These are phyloP conservation scores for Philaenus spumarius DNA, from an alignment of 1,140 invertebrate species.

Conservation along the genomic window DNA sequence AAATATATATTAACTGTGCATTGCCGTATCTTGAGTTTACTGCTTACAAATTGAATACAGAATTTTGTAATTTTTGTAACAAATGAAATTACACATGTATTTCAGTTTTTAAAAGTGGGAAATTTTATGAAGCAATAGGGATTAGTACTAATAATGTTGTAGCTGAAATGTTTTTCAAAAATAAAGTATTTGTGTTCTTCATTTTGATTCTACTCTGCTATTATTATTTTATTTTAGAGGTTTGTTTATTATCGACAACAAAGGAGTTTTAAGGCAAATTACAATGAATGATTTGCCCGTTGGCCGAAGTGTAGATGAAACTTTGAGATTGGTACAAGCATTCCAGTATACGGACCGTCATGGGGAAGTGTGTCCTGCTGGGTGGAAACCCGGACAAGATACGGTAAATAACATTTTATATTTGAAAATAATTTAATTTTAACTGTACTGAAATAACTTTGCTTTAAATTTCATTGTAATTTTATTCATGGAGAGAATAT, in stretches of 20 bases:
- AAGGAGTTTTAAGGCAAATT: constrained; percentile 55
- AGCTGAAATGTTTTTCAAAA: no score
- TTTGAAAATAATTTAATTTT: not conserved
- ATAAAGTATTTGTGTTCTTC: no score
- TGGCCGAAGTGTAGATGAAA: constrained; percentile 59
- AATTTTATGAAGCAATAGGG: no score
- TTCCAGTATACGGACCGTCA: constrained; percentile 62
- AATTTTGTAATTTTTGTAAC: no score
- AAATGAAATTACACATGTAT: no score
- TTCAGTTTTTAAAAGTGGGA: no score
- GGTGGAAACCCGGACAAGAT: constrained; percentile 63
- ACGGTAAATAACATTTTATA: constrained; percentile 37
- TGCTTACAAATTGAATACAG: no score
- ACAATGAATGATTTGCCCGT: constrained; percentile 65
- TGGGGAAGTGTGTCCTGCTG: constrained; percentile 60
- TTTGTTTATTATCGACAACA: constrained; percentile 60
- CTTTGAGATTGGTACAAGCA: constrained; percentile 58
- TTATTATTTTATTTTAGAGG: constrained; percentile 39
- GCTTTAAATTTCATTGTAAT: no score
- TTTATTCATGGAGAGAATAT: no score
- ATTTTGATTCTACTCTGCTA: not conserved
- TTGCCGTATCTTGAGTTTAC: no score
- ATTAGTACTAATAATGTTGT: no score
- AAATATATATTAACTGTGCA: no score
- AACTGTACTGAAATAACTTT: not conserved